Evolutionary conservation across 2,797 vertebrate genomes (phyloP).

Genomic region (Sebastes elongatus): DNA sequence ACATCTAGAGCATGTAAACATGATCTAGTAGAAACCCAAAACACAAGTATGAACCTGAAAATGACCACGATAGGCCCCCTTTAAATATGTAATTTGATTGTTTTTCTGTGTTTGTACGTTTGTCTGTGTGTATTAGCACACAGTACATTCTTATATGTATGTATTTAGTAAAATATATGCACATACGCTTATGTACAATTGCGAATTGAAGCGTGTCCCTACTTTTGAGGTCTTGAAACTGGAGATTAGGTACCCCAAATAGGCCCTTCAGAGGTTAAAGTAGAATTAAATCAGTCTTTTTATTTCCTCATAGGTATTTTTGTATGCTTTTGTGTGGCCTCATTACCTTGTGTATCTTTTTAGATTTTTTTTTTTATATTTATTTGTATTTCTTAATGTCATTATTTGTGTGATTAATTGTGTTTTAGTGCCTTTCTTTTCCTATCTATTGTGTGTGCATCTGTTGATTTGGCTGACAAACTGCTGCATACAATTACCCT

Average conservation of each 20-base stretch:
- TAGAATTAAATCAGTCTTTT: not conserved
- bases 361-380: not conserved
- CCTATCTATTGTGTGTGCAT: not conserved
- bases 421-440: not conserved
- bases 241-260: not conserved
- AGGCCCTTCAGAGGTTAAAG: not conserved
- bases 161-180: not conserved
- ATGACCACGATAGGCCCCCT: not conserved
- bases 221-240: not conserved
- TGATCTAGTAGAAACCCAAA: too few relatives aligned
- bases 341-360: not conserved
- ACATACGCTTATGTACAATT: not conserved
- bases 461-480: not conserved
- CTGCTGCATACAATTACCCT: not conserved
- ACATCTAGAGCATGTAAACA: too few relatives aligned
- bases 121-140: not conserved
- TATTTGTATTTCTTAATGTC: not conserved
- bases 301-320: not conserved
- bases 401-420: not conserved
- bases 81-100: not conserved
- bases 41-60: too few relatives aligned
- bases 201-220: not conserved
- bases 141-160: not conserved
- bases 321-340: not conserved
- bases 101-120: not conserved